A percentile compares a stretch with the other conserved stretches of the same genome.
Conservation (phyloP, 2,113 vertebrate species). For the Miniopterus natalensis region DNA sequence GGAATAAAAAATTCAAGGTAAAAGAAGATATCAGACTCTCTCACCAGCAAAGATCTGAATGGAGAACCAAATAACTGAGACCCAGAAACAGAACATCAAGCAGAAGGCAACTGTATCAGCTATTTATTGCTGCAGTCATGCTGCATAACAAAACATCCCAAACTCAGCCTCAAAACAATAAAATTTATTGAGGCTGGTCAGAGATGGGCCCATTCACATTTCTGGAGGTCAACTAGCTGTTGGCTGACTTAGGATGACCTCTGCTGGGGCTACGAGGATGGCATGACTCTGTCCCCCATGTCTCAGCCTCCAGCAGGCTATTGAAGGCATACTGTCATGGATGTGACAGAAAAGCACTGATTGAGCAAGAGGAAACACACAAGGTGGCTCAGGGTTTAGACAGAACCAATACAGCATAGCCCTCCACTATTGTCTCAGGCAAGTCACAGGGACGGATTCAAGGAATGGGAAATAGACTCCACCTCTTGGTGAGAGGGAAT, state of each 20-base stretch:
- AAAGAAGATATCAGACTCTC: not conserved
- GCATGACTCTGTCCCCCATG: not conserved
- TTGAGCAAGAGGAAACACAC: not conserved
- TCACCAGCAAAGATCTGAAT: not conserved
- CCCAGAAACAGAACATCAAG: not conserved
- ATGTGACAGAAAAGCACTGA: not conserved
- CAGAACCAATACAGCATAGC: not conserved
- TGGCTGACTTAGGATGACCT: not conserved
- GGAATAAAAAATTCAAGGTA: not conserved
- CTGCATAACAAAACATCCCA: not conserved
- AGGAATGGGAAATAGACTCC: not conserved
- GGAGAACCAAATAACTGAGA: not conserved
- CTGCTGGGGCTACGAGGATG: not conserved
- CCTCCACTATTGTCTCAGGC: not conserved
- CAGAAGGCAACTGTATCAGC: not conserved
- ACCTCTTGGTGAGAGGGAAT: not conserved
- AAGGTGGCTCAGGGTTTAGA: not conserved
- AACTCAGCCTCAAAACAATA: not conserved
- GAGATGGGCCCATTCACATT: not conserved
- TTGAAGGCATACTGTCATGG: not conserved
- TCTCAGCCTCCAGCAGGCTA: not conserved
- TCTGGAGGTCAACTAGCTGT: not conserved
- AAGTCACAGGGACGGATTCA: not conserved
- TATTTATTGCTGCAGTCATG: not conserved
- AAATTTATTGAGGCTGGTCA: not conserved